Evolutionary conservation across 2,113 vertebrate genomes (phyloP), one percentile per base, ranked within the genome.

Genomic region (Helogale parvula): DNA sequence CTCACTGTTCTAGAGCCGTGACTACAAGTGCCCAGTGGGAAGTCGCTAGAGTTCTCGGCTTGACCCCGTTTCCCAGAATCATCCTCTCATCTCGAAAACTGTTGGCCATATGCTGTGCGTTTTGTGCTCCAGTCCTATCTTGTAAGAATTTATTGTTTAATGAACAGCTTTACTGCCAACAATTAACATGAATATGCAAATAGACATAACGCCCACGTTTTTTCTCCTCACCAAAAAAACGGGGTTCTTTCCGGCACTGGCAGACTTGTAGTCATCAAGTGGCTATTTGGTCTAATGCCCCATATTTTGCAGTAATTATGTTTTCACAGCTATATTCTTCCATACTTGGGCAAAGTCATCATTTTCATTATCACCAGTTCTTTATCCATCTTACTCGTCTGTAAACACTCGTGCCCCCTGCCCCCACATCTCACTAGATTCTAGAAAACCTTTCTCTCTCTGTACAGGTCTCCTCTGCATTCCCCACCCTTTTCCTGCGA

Each of bases 111-210:
- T 11, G 74, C 57, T 72, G 15, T 0, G 9, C 84, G 23, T 47
- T 41, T 86, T 66, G 90, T 96, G 66, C 97, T 77, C 76, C 97
- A 97, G 97, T 80, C 77, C 90, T 94, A 93, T 97, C 96, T 86
- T 93, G 45, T 91, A 97, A 98, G 96, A 97, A 47, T 93, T 95
- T 97, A 97, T 91, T 97, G 94, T 97, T 97, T 98, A 98, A 98
- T 98, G 97, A 98, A 98, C 98, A 96, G 96, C 96, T 99, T 98
- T 97, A 92, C 98, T 98, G 97, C 96, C 93, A 97, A 97, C 97
- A 98, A 98, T 98, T 98, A 98, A 95, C 79, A 97, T 80, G 92
- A 98, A 74, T 93, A 96, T 96, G 94, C 96, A 97, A 97, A 96
- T 66, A 96, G 97, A 96, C 91, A 96, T 93, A 98, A 98, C 96